A percentile compares a stretch with the other conserved stretches of the same genome.
Conservation (phyloP, 2,113 vertebrate genomes). For the Cyprinodon variegatus region DNA sequence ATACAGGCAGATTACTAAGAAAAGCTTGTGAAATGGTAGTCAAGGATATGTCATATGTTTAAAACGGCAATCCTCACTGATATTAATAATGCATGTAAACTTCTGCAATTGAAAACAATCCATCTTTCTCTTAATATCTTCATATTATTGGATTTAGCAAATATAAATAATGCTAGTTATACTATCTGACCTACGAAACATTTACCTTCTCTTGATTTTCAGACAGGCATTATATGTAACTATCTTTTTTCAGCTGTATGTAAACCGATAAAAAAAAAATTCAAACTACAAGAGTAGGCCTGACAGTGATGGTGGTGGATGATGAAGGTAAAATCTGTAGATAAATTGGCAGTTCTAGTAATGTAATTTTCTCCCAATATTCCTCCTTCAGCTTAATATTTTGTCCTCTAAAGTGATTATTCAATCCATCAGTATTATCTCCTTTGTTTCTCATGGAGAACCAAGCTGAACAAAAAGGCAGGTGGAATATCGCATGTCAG, state of each 20-base stretch:
- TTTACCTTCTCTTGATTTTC: background rate
- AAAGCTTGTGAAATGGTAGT: background rate
- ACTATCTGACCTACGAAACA: background rate
- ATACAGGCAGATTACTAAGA: background rate
- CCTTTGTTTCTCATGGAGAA: conserved; percentile 49
- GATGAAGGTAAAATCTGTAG: background rate
- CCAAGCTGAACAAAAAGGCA: conserved; percentile 56
- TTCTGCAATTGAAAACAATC: background rate
- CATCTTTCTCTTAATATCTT: background rate
- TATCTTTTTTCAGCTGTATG: background rate
- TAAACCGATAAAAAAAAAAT: background rate
- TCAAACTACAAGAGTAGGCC: background rate
- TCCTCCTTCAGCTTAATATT: conserved; percentile 20
- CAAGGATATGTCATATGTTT: background rate
- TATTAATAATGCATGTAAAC: background rate
- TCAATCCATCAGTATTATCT: conserved; percentile 66
- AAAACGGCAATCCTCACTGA: background rate
- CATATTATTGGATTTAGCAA: background rate
- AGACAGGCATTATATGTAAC: background rate
- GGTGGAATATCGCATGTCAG: conserved; percentile 70
- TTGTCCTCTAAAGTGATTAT: conserved; percentile 47
- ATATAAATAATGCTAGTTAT: background rate
- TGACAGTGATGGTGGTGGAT: conserved; percentile 5
- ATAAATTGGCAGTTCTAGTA: conserved; percentile 25
- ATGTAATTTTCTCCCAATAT: conserved; percentile 21